Conservation (phyloP, 2,888 invertebrate species). For the Polymixis flavicincta region DNA sequence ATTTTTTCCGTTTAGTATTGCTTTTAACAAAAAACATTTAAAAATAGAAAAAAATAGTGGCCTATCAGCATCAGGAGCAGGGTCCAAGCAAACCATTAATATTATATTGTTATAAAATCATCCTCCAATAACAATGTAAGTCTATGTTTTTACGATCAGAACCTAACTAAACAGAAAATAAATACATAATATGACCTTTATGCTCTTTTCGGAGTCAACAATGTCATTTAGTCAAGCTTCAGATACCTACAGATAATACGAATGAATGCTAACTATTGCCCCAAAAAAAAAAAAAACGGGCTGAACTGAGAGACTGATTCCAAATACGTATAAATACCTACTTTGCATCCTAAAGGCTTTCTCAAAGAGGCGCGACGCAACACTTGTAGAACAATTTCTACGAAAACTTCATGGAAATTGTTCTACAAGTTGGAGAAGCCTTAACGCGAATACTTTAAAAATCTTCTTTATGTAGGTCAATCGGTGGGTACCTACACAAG, state of each 20-base stretch:
- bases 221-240: background rate
- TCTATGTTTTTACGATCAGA: background rate
- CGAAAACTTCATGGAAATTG: too few relatives aligned
- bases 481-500: too few relatives aligned
- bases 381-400: too few relatives aligned
- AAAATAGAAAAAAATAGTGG: too few relatives aligned
- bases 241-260: background rate
- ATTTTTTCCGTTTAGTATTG: too few relatives aligned
- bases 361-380: too few relatives aligned
- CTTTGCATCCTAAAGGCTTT: too few relatives aligned
- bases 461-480: background rate
- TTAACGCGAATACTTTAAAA: background rate
- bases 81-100: too few relatives aligned
- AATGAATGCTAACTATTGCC: background rate
- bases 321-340: background rate
- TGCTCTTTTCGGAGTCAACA: background rate
- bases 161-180: background rate
- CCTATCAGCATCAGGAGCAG: too few relatives aligned
- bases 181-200: background rate
- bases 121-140: background rate
- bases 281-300: background rate
- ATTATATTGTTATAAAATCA: background rate
- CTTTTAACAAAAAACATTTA: too few relatives aligned
- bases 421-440: too few relatives aligned
- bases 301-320: background rate